Evolutionary conservation across 2,888 invertebrate species (phyloP).

Genomic region (Eremobia ochroleuca): DNA sequence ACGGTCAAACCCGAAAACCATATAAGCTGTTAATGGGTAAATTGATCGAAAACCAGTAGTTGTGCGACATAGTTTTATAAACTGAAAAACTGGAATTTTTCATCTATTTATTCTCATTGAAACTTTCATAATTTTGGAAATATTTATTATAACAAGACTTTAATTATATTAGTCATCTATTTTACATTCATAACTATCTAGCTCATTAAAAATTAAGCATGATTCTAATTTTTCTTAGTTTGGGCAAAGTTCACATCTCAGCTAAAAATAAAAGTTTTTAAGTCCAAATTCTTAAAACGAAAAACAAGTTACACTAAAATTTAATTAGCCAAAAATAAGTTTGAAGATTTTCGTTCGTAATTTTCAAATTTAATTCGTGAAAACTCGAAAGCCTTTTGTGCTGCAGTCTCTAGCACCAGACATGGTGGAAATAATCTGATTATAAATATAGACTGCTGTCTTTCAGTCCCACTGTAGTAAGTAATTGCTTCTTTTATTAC

Average conservation of each 20-base stretch:
- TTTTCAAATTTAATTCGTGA: conserved; percentile 44
- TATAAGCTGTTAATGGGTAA: conserved; percentile 9
- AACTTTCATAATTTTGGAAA: background rate
- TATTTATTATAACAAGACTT: background rate
- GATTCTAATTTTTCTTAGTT: background rate
- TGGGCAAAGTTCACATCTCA: background rate
- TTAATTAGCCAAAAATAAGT: conserved; percentile 15
- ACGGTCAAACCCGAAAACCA: background rate
- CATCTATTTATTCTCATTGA: background rate
- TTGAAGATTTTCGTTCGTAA: conserved; percentile 16
- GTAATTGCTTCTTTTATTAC: conserved; percentile 61
- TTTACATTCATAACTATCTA: background rate
- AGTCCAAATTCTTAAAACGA: background rate
- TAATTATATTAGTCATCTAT: background rate
- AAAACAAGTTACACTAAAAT: conserved; percentile 9
- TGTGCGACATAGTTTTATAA: background rate
- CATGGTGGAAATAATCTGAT: conserved; percentile 55
- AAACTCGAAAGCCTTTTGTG: conserved; percentile 41
- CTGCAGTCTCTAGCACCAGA: conserved; percentile 34
- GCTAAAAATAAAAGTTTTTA: background rate
- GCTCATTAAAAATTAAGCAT: background rate
- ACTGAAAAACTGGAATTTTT: background rate
- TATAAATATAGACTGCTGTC: conserved; percentile 49
- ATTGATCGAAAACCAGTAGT: conserved; percentile 8
- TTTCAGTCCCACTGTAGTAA: conserved; percentile 40